Conservation (phyloP, 2,797 vertebrate genomes). For the Chelon labrosus region DNA sequence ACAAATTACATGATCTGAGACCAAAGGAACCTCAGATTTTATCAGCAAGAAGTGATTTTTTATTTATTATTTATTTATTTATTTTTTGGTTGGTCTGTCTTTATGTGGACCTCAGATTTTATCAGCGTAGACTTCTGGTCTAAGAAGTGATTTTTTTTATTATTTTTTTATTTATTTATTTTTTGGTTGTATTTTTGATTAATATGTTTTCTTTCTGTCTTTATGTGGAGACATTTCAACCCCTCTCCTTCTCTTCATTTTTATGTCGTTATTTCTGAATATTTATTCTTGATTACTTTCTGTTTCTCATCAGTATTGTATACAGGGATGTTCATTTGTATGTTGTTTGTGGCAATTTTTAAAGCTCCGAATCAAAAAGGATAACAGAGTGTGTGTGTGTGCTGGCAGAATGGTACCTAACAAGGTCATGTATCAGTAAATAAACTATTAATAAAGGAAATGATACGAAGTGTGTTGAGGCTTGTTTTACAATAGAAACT, state of each 20-base stretch:
- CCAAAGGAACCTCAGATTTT: slow-evolving; percentile 18
- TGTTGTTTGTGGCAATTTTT: slow-evolving; percentile 82
- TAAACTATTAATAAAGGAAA: slow-evolving; percentile 81
- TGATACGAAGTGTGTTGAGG: slow-evolving; percentile 2
- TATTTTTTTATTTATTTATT: background rate
- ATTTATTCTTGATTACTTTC: slow-evolving; percentile 60
- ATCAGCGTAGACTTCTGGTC: background rate
- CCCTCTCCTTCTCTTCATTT: slow-evolving; percentile 31
- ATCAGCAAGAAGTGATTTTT: slow-evolving; percentile 14
- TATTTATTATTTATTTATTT: slow-evolving; percentile 32
- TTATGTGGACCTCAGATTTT: slow-evolving; percentile 13
- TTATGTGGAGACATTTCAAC: slow-evolving; percentile 38
- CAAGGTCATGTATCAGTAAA: slow-evolving; percentile 71
- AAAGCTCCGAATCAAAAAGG: slow-evolving; percentile 66
- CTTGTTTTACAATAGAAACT: background rate
- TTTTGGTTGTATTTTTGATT: slow-evolving; percentile 25
- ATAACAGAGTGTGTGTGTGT: slow-evolving; percentile 61
- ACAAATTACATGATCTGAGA: slow-evolving; percentile 41
- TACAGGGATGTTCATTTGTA: slow-evolving; percentile 63
- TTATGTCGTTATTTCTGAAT: slow-evolving; percentile 45
- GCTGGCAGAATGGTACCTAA: slow-evolving; percentile 68
- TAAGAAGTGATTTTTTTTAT: slow-evolving; percentile 16
- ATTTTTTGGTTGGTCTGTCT: slow-evolving; percentile 15
- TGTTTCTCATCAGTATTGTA: slow-evolving; percentile 68
- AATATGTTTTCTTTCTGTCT: slow-evolving; percentile 23